Evolutionary conservation across 2,888 invertebrate genomes (phyloP).

Genomic region (Drosophila colorata): DNA sequence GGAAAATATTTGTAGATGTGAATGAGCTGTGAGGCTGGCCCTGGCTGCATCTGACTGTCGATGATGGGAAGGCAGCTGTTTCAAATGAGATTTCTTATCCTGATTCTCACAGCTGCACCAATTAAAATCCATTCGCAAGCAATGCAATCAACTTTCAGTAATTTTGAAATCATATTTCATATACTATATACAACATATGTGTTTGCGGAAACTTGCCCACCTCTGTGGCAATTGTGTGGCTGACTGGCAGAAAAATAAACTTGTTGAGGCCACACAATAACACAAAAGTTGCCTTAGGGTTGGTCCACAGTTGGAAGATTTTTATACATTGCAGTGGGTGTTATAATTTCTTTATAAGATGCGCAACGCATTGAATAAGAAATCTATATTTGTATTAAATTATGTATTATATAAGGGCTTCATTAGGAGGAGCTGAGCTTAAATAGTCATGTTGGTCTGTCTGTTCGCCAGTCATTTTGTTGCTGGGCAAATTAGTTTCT

Average conservation of each 20-base stretch:
- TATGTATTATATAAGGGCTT: too few relatives aligned
- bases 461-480: too few relatives aligned
- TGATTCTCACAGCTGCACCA: conserved; percentile 39
- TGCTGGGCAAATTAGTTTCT: too few relatives aligned
- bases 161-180: conserved; percentile 61
- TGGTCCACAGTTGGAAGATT: conserved; percentile 49
- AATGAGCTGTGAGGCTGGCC: conserved; percentile 17
- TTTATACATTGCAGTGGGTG: neutral
- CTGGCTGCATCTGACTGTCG: conserved; percentile 8
- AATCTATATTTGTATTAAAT: too few relatives aligned
- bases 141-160: conserved; percentile 55
- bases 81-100: conserved; percentile 38
- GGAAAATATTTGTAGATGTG: conserved; percentile 42
- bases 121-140: conserved; percentile 57
- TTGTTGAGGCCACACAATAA: conserved; percentile 47
- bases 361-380: neutral
- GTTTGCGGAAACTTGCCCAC: conserved; percentile 16
- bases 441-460: too few relatives aligned
- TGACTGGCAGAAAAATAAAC: conserved; percentile 70
- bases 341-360: conserved; percentile 18
- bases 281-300: conserved; percentile 55
- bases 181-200: conserved; percentile 20
- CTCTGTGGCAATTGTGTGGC: conserved; percentile 55
- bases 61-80: conserved; percentile 2
- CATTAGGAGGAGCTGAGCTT: too few relatives aligned